Percentiles rank a stretch among this genome's conserved stretches.
Evolutionary conservation across 2,113 vertebrate species (phyloP).

Genomic region (Ammodytes dubius): DNA sequence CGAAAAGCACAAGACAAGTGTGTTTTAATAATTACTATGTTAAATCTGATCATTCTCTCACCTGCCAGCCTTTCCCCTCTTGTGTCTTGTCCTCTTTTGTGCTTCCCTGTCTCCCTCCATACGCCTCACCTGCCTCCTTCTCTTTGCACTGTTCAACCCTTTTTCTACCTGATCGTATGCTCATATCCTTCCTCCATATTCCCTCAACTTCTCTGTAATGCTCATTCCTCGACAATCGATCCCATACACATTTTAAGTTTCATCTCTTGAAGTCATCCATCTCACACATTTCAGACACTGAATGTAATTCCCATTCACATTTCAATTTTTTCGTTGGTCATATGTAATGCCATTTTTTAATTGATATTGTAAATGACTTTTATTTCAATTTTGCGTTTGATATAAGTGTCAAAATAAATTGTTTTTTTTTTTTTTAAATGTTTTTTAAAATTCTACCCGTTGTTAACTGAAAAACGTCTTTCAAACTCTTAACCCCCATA

Average conservation of each 20-base stretch:
- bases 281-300: too few relatives aligned
- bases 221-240: not conserved
- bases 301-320: too few relatives aligned
- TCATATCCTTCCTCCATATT: not conserved
- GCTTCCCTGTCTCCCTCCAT: not conserved
- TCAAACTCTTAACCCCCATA: not conserved
- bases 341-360: too few relatives aligned
- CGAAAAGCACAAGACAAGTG: conserved; percentile 8
- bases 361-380: too few relatives aligned
- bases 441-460: too few relatives aligned
- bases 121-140: not conserved
- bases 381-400: too few relatives aligned
- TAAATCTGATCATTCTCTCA: conserved; percentile 35
- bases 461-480: not conserved
- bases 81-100: not conserved
- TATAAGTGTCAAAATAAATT: too few relatives aligned
- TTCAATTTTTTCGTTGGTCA: too few relatives aligned
- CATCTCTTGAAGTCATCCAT: too few relatives aligned
- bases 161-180: not conserved
- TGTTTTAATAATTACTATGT: conserved; percentile 57
- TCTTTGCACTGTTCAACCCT: not conserved
- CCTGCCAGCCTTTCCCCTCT: conserved; percentile 2
- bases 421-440: too few relatives aligned
- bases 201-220: not conserved
- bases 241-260: too few relatives aligned